Evolutionary conservation across 2,113 vertebrate species (phyloP).

Genomic region (Barbus barbus): DNA sequence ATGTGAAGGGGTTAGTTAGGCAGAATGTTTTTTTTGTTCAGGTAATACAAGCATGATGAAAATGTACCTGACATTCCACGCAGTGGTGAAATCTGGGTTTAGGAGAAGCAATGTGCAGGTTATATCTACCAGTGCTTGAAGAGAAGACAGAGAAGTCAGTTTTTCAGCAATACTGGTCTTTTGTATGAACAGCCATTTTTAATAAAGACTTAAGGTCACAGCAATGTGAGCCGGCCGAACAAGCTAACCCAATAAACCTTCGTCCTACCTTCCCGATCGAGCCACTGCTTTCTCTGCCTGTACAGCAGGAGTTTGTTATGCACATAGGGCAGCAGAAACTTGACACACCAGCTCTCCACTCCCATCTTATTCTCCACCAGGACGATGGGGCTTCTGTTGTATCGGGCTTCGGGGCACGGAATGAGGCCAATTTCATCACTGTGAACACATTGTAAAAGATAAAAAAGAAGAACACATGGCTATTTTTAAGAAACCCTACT

Average conservation of each 20-base stretch:
- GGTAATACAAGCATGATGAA: neutral
- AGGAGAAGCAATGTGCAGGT: slow-evolving; percentile 91
- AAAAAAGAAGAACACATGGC: neutral
- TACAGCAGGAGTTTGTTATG: slow-evolving; percentile 94
- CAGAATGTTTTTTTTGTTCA: neutral
- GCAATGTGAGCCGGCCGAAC: neutral
- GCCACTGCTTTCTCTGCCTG: slow-evolving; percentile 89
- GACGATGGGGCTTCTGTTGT: slow-evolving; percentile 95
- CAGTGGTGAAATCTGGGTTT: slow-evolving; percentile 96
- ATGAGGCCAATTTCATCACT: slow-evolving; percentile 98
- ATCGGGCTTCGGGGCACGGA: slow-evolving; percentile 92
- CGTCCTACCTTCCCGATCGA: slow-evolving; percentile 92
- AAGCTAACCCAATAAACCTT: slow-evolving; percentile 30
- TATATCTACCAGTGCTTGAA: slow-evolving; percentile 88
- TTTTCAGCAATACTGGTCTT: neutral
- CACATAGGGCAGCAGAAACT: slow-evolving; percentile 94
- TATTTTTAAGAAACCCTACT: neutral
- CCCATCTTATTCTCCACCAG: slow-evolving; percentile 95
- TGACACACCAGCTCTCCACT: slow-evolving; percentile 98
- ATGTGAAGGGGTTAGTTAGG: neutral
- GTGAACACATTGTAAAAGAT: slow-evolving; percentile 56
- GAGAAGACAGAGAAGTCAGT: slow-evolving; percentile 36
- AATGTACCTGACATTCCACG: slow-evolving; percentile 95
- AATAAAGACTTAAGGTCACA: neutral
- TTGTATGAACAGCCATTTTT: neutral